A percentile compares a stretch with the other conserved stretches of the same genome.
phyloP scores from a whole-genome alignment of 2,888 invertebrate species.

The Rhimphoctona megacephalus region DNA sequence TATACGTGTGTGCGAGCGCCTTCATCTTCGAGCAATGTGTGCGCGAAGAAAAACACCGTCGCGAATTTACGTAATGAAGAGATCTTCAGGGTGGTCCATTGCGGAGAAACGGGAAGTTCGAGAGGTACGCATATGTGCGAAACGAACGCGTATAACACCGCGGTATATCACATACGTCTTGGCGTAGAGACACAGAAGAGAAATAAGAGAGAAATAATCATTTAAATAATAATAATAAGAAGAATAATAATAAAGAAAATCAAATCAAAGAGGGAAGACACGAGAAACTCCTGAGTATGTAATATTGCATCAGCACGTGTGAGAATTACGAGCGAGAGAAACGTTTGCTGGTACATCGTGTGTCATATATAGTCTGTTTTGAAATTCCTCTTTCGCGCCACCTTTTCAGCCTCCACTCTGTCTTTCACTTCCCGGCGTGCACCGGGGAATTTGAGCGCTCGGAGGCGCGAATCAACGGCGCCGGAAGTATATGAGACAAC shows the following conservation, averaged over 20 bases:
- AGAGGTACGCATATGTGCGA: constrained; percentile 28
- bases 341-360: constrained; percentile 22
- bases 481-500: constrained; percentile 71
- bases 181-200: not conserved
- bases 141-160: constrained; percentile 40
- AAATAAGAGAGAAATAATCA: constrained; percentile 14
- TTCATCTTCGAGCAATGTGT: constrained; percentile 14
- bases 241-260: constrained; percentile 5
- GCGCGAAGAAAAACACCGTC: constrained; percentile 64
- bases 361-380: constrained; percentile 26
- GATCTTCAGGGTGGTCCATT: constrained; percentile 79
- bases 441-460: constrained; percentile 37
- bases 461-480: constrained; percentile 73
- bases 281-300: constrained; percentile 39
- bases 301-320: constrained; percentile 54
- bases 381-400: constrained; percentile 65
- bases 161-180: constrained; percentile 37
- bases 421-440: constrained; percentile 42
- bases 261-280: not conserved
- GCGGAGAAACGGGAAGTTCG: constrained; percentile 50
- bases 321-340: constrained; percentile 60
- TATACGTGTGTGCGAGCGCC: constrained; percentile 7
- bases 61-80: constrained; percentile 74
- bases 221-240: constrained; percentile 25
- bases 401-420: constrained; percentile 56